Percentiles rank a stretch among this genome's conserved stretches.
These are phyloP conservation scores for Eueides isabella DNA, from an alignment of 1,140 invertebrate species.

Conservation along the genomic window DNA sequence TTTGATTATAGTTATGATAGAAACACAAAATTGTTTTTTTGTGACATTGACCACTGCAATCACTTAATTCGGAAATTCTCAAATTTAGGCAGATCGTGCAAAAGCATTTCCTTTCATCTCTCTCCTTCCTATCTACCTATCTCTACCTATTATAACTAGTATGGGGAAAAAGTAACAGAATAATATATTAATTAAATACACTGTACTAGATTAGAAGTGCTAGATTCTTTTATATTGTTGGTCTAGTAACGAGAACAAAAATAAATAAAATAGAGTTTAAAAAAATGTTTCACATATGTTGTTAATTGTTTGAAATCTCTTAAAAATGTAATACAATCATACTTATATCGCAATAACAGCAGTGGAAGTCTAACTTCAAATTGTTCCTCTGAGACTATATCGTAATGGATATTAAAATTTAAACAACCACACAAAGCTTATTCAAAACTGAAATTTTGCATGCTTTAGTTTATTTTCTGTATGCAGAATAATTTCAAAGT, in stretches of 20 bases:
- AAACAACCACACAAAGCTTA: conserved; percentile 23
- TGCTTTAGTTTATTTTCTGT: conserved; percentile 8
- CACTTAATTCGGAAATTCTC: too few species aligned
- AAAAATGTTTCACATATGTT: background rate
- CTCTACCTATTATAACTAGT: too few species aligned
- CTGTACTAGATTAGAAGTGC: too few species aligned
- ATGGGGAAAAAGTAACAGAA: too few species aligned
- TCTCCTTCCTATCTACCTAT: too few species aligned
- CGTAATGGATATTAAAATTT: conserved; percentile 35
- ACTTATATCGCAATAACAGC: conserved; percentile 18
- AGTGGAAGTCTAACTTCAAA: conserved; percentile 26
- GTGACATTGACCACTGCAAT: too few species aligned
- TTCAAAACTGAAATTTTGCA: conserved; percentile 20
- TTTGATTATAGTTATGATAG: too few species aligned
- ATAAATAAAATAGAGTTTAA: background rate
- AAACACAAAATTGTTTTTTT: too few species aligned
- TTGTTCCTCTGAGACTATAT: conserved; percentile 22
- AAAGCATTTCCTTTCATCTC: too few species aligned
- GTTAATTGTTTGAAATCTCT: conserved; percentile 8
- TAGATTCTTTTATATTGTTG: too few species aligned
- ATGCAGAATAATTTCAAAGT: background rate
- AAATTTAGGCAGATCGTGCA: too few species aligned
- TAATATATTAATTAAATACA: too few species aligned
- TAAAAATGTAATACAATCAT: conserved; percentile 23
- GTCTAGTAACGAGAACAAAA: background rate